These are phyloP conservation scores for Gymnopithys bicolor DNA, from an alignment of 2,797 vertebrate species.

Conservation along the genomic window DNA sequence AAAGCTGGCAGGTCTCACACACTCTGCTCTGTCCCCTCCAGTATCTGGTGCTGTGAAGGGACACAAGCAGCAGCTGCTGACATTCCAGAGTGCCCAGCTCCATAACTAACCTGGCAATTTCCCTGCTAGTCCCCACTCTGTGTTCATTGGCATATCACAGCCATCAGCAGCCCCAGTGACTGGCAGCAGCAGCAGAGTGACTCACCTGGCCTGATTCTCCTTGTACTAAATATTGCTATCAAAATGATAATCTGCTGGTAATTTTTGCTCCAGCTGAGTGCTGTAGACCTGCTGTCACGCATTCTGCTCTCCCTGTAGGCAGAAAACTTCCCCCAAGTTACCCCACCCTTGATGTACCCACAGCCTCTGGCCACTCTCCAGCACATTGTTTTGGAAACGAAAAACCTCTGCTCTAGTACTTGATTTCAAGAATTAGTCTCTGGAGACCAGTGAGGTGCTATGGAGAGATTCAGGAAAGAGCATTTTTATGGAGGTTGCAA, in stretches of 20 bases:
- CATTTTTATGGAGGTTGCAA: not conserved
- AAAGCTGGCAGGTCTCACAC: not conserved
- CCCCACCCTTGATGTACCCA: conserved; percentile 17
- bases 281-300: conserved; percentile 61
- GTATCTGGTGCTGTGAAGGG: not conserved
- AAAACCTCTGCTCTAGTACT: conserved; percentile 57
- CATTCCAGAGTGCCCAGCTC: not conserved
- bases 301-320: conserved; percentile 62
- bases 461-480: not conserved
- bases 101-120: not conserved
- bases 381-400: conserved; percentile 44
- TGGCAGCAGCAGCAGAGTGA: conserved; percentile 28
- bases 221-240: conserved; percentile 30
- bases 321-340: conserved; percentile 61
- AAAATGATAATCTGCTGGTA: conserved; percentile 47
- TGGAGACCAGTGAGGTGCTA: not conserved
- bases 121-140: not conserved
- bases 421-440: conserved; percentile 33
- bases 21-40: not conserved
- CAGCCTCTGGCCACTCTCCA: conserved; percentile 59
- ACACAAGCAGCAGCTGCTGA: not conserved
- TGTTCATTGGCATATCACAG: not conserved
- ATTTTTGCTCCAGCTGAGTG: conserved; percentile 33
- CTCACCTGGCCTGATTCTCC: conserved; percentile 27
- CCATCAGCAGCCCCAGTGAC: not conserved